These are phyloP conservation scores for Diadophis punctatus DNA, from an alignment of 2,113 vertebrate genomes.

Conservation along the genomic window DNA sequence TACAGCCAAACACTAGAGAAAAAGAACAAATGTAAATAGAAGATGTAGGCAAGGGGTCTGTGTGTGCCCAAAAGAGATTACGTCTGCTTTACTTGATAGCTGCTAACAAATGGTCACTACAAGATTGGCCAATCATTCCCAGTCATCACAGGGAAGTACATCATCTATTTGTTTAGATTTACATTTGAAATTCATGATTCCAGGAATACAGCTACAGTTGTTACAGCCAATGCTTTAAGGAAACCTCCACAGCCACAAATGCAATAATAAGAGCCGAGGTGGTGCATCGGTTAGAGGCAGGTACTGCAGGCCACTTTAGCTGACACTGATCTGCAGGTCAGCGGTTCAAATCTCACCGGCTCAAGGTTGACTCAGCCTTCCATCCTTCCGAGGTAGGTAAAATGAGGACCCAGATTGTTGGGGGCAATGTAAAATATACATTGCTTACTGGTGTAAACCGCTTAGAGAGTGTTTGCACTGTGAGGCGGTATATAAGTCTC, in stretches of 20 bases:
- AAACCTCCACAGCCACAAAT: not conserved
- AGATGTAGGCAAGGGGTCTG: not conserved
- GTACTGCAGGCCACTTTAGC: too few species aligned
- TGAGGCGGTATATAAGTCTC: too few species aligned
- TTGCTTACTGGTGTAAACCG: too few species aligned
- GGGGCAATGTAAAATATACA: too few species aligned
- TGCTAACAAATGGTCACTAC: not conserved
- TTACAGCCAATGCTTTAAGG: not conserved
- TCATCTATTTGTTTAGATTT: not conserved
- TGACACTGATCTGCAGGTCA: too few species aligned
- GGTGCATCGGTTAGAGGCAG: too few species aligned
- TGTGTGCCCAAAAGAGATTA: not conserved
- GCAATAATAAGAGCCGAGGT: too few species aligned
- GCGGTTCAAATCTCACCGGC: too few species aligned
- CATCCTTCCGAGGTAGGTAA: too few species aligned
- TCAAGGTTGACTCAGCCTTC: too few species aligned
- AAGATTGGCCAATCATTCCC: not conserved
- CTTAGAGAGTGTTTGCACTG: too few species aligned
- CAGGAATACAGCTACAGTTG: not conserved
- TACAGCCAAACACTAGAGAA: accelerated
- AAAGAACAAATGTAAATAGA: not conserved
- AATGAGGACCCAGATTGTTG: too few species aligned
- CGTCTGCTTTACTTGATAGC: not conserved
- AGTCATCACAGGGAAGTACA: not conserved
- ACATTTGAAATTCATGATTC: not conserved